Conservation (phyloP, 2,888 invertebrate genomes). For the Drosophila ezoana region DNA sequence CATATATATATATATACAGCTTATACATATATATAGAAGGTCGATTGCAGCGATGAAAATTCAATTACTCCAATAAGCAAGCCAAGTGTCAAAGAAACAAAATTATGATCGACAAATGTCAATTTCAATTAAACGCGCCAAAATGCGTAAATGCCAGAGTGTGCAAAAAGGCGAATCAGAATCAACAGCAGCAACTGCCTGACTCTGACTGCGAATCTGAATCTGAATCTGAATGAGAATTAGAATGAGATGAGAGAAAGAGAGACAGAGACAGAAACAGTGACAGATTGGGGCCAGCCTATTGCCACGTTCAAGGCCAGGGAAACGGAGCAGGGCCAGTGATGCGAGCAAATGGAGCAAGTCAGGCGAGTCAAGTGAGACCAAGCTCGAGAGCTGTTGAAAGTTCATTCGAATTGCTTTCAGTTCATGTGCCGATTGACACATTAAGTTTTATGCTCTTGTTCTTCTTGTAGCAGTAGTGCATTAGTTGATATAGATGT, state of each 20-base stretch:
- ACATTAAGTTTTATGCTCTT: constrained; percentile 1
- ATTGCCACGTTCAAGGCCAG: constrained; percentile 51
- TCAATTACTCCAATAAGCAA: constrained; percentile 64
- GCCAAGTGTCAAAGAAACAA: constrained; percentile 61
- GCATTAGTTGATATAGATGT: constrained; percentile 8
- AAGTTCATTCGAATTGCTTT: constrained; percentile 42
- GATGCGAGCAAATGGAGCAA: constrained; percentile 29
- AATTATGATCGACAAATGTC: constrained; percentile 62
- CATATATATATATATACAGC: not conserved
- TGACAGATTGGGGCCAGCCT: not conserved
- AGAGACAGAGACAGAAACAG: not conserved
- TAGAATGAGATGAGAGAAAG: constrained; percentile 3
- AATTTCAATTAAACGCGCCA: constrained; percentile 63
- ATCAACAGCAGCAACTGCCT: constrained; percentile 7
- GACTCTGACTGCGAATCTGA: constrained; percentile 13
- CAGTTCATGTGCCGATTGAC: constrained; percentile 29
- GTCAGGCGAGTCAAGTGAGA: constrained; percentile 28
- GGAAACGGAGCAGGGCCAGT: constrained; percentile 38
- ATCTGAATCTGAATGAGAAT: constrained; percentile 14
- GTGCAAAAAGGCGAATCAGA: constrained; percentile 38
- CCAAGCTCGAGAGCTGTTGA: constrained; percentile 2
- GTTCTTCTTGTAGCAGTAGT: constrained; percentile 4
- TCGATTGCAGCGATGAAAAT: constrained; percentile 54
- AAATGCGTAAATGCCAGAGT: constrained; percentile 36
- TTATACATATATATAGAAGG: constrained; percentile 11